Conservation (phyloP, 2,113 vertebrate genomes). For the Baryphthengus martii region DNA sequence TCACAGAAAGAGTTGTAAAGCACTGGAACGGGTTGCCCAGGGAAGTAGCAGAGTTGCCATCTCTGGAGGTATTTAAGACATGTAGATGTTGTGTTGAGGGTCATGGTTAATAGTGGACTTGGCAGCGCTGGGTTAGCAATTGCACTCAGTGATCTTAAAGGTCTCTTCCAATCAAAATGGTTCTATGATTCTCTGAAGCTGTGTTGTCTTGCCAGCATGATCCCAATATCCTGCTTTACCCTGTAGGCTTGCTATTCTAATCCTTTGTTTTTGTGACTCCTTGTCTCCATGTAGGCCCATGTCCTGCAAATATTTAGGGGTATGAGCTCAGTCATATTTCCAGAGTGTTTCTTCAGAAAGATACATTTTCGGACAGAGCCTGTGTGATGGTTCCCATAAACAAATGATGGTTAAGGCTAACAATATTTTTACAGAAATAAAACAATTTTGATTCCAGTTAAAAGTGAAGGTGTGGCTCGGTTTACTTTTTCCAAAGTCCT, state of each 20-base stretch:
- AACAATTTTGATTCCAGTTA: not conserved
- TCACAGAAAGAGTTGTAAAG: too few species aligned
- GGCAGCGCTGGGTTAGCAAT: too few species aligned
- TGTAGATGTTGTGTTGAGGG: too few species aligned
- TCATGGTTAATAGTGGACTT: too few species aligned
- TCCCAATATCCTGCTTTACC: not conserved
- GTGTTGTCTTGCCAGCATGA: not conserved
- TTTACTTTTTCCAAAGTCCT: not conserved
- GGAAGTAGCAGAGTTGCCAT: too few species aligned
- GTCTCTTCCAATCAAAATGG: too few species aligned
- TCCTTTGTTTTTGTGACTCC: not conserved
- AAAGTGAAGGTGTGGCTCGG: not conserved
- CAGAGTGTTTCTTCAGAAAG: not conserved
- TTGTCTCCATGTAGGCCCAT: not conserved
- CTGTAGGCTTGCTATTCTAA: not conserved
- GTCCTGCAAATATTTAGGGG: not conserved
- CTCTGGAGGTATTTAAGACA: too few species aligned
- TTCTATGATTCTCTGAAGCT: not conserved
- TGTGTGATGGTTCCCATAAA: not conserved
- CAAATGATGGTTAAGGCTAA: not conserved
- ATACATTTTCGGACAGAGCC: not conserved
- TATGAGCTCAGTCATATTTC: not conserved
- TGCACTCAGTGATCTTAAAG: too few species aligned
- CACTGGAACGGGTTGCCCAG: too few species aligned
- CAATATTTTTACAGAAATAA: not conserved